These are phyloP conservation scores for Pachyseris speciosa DNA, from an alignment of 64 coral and sea anemone genomes.

Conservation along the genomic window DNA sequence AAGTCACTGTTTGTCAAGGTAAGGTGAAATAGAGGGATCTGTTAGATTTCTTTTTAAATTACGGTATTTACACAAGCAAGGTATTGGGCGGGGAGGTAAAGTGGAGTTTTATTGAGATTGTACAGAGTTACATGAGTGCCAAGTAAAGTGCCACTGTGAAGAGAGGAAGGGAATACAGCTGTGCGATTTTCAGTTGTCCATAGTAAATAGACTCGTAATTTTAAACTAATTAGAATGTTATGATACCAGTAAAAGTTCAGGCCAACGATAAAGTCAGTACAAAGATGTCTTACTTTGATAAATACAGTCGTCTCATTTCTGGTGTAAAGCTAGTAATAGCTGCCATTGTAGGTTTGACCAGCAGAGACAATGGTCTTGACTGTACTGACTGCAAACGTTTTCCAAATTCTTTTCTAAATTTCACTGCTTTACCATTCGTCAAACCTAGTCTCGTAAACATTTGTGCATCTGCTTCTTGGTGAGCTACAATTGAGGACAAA, in stretches of 20 bases:
- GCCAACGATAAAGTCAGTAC: constrained; percentile 8
- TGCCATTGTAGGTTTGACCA: constrained; percentile 50
- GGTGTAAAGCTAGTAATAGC: constrained; percentile 19
- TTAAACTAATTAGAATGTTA: constrained; percentile 8
- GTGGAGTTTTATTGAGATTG: neutral
- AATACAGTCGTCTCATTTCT: constrained; percentile 69
- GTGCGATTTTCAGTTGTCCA: neutral
- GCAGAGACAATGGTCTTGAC: neutral
- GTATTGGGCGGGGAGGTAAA: constrained; percentile 20
- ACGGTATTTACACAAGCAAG: constrained; percentile 14
- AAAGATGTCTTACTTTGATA: constrained; percentile 59
- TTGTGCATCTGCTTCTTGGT: constrained; percentile 37
- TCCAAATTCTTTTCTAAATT: constrained; percentile 74
- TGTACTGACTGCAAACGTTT: neutral
- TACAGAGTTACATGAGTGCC: constrained; percentile 8
- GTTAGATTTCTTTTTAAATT: constrained; percentile 17
- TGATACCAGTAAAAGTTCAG: constrained; percentile 17
- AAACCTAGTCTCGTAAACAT: constrained; percentile 56
- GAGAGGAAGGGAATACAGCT: constrained; percentile 14
- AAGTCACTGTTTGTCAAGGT: neutral
- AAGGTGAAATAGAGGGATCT: neutral
- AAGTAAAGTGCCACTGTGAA: constrained; percentile 15
- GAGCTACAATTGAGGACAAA: too few relatives aligned
- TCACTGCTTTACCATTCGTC: constrained; percentile 58
- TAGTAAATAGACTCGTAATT: neutral